A percentile compares a stretch with the other conserved stretches of the same genome.
These are phyloP conservation scores for Microplitis manilae DNA, from an alignment of 2,888 invertebrate genomes.

Conservation along the genomic window DNA sequence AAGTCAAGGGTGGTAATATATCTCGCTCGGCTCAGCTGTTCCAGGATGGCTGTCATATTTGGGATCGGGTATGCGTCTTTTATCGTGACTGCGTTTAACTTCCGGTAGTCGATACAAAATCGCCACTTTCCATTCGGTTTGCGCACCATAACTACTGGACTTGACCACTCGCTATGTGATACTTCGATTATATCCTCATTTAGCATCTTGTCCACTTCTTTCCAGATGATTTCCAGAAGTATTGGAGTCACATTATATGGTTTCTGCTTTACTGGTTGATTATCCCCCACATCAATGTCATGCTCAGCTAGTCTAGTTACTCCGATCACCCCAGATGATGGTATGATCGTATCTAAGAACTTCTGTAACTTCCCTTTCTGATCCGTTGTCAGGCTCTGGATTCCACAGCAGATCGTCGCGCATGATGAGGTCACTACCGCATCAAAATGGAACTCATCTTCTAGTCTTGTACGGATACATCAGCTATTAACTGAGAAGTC, in stretches of 20 bases:
- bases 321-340: background rate
- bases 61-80: constrained; percentile 31
- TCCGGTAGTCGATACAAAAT: constrained; percentile 57
- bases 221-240: background rate
- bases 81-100: constrained; percentile 53
- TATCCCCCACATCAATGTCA: background rate
- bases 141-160: constrained; percentile 53
- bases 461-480: background rate
- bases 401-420: background rate
- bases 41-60: background rate
- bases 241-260: background rate
- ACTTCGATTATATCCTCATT: constrained; percentile 51
- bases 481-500: background rate
- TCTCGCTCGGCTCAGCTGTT: background rate
- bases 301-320: background rate
- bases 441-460: background rate
- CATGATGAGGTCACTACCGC: too few species aligned
- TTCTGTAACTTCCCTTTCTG: background rate
- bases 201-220: constrained; percentile 52
- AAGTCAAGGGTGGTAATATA: constrained; percentile 19
- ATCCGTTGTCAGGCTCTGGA: too few species aligned
- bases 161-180: constrained; percentile 50
- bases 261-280: background rate
- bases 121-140: constrained; percentile 55
- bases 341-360: background rate